A percentile compares a stretch with the other conserved stretches of the same genome.
phyloP scores from a whole-genome alignment of 2,888 invertebrate genomes.

The Eristalis tenax region DNA sequence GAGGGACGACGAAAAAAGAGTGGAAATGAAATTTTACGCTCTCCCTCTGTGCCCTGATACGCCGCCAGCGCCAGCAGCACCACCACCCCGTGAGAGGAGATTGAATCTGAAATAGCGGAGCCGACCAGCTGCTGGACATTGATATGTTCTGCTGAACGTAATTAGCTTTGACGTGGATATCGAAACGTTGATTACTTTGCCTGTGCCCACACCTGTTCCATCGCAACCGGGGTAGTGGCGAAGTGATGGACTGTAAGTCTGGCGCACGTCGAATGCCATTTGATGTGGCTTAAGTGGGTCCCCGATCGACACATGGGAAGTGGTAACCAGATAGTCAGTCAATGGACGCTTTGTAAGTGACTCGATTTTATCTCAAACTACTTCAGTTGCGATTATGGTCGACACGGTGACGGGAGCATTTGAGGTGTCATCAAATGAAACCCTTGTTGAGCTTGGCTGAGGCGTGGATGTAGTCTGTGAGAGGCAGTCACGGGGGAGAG shows the following conservation, averaged over 20 bases:
- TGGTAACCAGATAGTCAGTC: neutral
- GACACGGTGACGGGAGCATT: neutral
- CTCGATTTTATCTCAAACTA: neutral
- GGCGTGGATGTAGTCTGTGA: no score
- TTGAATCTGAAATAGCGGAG: slow-evolving; percentile 15
- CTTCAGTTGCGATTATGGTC: neutral
- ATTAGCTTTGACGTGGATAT: neutral
- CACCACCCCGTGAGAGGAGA: neutral
- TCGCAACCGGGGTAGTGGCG: neutral
- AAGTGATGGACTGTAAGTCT: neutral
- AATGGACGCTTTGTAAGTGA: neutral
- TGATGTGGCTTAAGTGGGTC: neutral
- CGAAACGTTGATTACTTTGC: neutral
- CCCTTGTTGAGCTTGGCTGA: neutral
- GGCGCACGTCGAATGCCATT: neutral
- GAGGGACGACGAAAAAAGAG: neutral
- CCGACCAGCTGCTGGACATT: slow-evolving; percentile 4
- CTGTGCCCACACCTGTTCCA: neutral
- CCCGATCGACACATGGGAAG: neutral
- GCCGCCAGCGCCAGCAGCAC: neutral
- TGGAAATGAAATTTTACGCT: slow-evolving; percentile 16
- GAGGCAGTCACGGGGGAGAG: no score
- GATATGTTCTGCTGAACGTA: neutral
- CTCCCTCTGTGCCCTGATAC: neutral
- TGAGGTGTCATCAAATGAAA: neutral